Base-by-base conservation (phyloP, 2,888 invertebrate genomes). In the Ennomos erosarius region DNA sequence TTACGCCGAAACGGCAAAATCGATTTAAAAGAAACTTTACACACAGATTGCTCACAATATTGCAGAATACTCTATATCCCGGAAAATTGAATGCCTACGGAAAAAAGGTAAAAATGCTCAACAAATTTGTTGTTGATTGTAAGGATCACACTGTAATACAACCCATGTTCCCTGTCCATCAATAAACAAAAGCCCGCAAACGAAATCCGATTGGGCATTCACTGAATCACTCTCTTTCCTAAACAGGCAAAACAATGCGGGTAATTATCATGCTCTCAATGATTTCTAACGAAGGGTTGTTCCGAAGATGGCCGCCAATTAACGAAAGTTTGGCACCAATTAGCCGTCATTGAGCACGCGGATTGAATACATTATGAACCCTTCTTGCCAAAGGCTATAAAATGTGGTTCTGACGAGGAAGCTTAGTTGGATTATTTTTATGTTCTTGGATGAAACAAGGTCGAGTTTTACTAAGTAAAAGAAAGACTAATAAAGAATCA, bases 291-390 rank as follows among this genome's bases (percentile, higher is more conserved):
- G 71, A 74, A 72, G 74, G 69, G 68, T 73, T 69, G 71, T 67
- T 65, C 71, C 74, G 66, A 70, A 70, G 75, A 77, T 75, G 75
- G 78, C 76, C 75, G 79, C 73, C 80, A 76, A 82, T 82, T 79
- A 79, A 76, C 78, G 73, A 73, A 82, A 82, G 79, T 85, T 85
- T 77, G 69, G 68, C 73, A 73, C 76, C 80, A 85, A 84, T 85
- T 84, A 84, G 79, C 69, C 72, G 68, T 76, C 74, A 75, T 67
- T 70, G 70, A 68, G 65, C 68, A 67, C 77, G 76, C 75, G 67
- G 68, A 55, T 58, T 46, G 82, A 83, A 85, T 84, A 83, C 82
- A 82, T 83, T 83, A 83, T 68, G 46, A 58, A 63, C 34, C 59
- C 64, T 62, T 68, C 62, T 54, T 48, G 50, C 39, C 44, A 55